phyloP scores from a whole-genome alignment of 1,140 invertebrate species.

The Thaumatotibia leucotreta region DNA sequence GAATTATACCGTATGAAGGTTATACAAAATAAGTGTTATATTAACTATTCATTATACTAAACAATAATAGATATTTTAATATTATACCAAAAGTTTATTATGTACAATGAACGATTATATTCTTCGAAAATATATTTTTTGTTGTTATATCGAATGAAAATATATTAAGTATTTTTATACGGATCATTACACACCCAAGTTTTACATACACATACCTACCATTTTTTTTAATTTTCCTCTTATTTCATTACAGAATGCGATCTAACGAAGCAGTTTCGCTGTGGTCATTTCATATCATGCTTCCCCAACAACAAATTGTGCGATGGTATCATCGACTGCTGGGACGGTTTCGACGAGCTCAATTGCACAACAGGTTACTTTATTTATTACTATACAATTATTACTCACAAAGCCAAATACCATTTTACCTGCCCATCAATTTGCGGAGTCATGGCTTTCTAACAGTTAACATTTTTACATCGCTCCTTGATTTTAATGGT shows the following conservation, averaged over 20 bases:
- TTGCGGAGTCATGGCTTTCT: not conserved
- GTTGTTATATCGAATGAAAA: too few relatives aligned
- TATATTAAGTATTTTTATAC: too few relatives aligned
- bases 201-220: too few relatives aligned
- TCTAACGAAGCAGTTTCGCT: conserved; percentile 84
- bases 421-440: not conserved
- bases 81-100: too few relatives aligned
- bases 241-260: conserved; percentile 80
- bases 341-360: conserved; percentile 88
- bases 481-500: not conserved
- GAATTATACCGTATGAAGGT: too few relatives aligned
- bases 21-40: too few relatives aligned
- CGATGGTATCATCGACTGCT: conserved; percentile 86
- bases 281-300: conserved; percentile 86
- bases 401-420: not conserved
- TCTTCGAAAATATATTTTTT: too few relatives aligned
- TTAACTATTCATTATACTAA: too few relatives aligned
- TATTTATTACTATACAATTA: conserved; percentile 26
- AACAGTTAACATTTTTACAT: not conserved
- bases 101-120: too few relatives aligned
- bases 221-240: not conserved
- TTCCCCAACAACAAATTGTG: conserved; percentile 82
- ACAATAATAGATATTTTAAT: too few relatives aligned
- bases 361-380: conserved; percentile 84
- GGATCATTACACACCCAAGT: too few relatives aligned